Percentiles rank a stretch among this genome's conserved stretches.
Conservation (phyloP, 1,140 invertebrate species). For the Procambarus clarkii region DNA sequence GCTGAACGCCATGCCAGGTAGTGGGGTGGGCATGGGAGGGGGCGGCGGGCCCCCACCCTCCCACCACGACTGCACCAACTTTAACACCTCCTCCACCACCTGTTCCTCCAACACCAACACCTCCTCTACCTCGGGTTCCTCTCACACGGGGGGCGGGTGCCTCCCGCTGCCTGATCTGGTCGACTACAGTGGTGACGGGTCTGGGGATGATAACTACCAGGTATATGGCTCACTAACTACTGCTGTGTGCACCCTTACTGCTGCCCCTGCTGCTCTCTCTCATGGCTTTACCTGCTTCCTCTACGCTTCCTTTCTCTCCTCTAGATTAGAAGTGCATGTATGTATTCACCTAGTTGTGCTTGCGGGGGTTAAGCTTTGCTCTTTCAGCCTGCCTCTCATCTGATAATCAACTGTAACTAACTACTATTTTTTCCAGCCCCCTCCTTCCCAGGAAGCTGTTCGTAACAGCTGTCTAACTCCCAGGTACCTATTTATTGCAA, state of each 20-base stretch:
- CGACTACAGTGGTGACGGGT: conserved; percentile 51
- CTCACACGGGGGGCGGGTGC: conserved; percentile 3
- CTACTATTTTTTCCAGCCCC: no score
- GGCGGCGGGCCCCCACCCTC: conserved; percentile 9
- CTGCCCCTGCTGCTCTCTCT: not conserved
- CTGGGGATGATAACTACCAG: conserved; percentile 58
- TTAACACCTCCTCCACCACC: conserved; percentile 32
- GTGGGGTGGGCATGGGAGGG: conserved; percentile 7
- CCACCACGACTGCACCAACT: not conserved
- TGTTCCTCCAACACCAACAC: conserved; percentile 25
- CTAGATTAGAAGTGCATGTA: no score
- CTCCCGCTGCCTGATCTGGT: conserved; percentile 14
- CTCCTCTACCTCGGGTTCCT: conserved; percentile 36
- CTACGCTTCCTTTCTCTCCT: no score
- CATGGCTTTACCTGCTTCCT: not conserved
- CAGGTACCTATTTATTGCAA: no score
- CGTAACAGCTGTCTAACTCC: no score
- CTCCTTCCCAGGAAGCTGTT: no score
- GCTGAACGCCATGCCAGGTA: conserved; percentile 7
- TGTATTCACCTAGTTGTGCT: no score
- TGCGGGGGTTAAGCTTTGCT: no score
- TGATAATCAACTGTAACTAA: no score
- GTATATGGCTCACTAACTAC: conserved; percentile 40
- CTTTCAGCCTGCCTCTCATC: no score
- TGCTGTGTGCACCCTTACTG: not conserved